Conservation (phyloP, 2,797 vertebrate species). For the Tragopan temminckii region DNA sequence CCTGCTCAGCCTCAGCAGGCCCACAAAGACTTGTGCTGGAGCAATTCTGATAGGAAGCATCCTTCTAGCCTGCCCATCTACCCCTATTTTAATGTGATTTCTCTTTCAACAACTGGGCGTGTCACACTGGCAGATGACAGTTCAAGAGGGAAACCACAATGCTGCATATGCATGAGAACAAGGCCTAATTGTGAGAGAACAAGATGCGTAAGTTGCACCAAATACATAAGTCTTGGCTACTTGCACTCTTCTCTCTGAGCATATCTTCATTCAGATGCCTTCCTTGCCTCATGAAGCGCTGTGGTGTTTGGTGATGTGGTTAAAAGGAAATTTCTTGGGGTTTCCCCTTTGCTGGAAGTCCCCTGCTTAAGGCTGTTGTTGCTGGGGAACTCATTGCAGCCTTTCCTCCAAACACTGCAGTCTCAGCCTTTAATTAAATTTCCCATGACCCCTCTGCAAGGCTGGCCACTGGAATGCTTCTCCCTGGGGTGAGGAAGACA, state of each 20-base stretch:
- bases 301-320: neutral
- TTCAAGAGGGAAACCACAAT: neutral
- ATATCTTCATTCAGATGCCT: neutral
- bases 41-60: neutral
- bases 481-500: constrained; percentile 11
- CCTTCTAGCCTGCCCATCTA: neutral
- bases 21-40: neutral
- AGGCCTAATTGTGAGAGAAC: neutral
- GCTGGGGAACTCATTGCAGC: neutral
- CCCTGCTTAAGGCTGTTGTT: neutral
- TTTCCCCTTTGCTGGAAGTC: neutral
- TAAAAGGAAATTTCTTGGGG: neutral
- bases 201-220: neutral
- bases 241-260: neutral
- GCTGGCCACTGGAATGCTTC: constrained; percentile 9
- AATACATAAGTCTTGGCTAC: neutral
- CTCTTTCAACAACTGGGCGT: neutral
- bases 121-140: neutral
- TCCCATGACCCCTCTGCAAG: neutral
- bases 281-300: neutral
- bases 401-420: neutral
- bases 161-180: neutral
- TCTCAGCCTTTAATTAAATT: constrained; percentile 21
- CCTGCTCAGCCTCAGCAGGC: accelerated
- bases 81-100: neutral